Evolutionary conservation across 2,113 vertebrate genomes (phyloP).

Genomic region (Cyanistes caeruleus): DNA sequence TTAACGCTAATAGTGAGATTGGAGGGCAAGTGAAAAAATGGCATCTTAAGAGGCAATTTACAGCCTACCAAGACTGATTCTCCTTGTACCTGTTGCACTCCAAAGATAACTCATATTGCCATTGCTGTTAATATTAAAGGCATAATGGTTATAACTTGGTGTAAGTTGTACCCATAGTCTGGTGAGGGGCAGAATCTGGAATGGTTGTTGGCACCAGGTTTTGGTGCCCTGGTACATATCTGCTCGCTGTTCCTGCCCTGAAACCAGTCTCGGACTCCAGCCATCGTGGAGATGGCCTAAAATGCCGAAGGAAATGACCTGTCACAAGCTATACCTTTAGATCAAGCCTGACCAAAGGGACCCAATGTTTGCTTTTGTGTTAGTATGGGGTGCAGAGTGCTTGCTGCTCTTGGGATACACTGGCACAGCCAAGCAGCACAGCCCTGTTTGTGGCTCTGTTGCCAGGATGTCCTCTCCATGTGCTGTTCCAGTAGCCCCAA

Average conservation of each 20-base stretch:
- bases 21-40: background rate
- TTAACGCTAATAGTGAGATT: background rate
- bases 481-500: background rate
- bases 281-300: background rate
- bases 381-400: background rate
- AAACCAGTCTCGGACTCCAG: background rate
- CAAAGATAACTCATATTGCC: background rate
- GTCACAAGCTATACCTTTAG: background rate
- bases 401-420: background rate
- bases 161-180: background rate
- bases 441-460: background rate
- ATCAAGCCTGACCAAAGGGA: rapidly evolving
- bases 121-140: background rate
- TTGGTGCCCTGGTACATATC: background rate
- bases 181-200: background rate
- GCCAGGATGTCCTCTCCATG: rapidly evolving
- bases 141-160: background rate
- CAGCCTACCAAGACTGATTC: background rate
- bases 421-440: background rate
- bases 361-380: rapidly evolving
- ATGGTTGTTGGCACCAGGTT: rapidly evolving
- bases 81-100: background rate
- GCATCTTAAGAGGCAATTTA: background rate
- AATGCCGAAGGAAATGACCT: background rate
- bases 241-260: background rate